Evolutionary conservation across 92 coral and sea anemone species (phyloP), one percentile per base, ranked within the genome.

Genomic region (Palythoa caribaeorum): DNA sequence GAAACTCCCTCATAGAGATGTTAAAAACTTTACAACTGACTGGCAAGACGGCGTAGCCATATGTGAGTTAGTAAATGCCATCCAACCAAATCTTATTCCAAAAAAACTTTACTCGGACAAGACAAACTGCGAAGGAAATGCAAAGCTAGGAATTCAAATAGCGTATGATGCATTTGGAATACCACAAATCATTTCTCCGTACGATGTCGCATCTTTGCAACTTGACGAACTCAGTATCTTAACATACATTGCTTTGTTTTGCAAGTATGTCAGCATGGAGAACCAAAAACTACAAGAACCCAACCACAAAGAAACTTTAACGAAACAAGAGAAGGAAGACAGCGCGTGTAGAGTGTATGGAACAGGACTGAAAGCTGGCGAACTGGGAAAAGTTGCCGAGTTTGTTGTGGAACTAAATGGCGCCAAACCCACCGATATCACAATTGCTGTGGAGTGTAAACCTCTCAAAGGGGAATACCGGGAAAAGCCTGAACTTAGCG

Each of bases 401-500:
- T 97, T 95, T 71, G 91, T 92, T 20, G 95, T 97, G 15, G 95
- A 97, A 80, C 87, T 97, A 3, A 94, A 97, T 69, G 98, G 98
- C 68, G 98, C 98, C 10, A 97, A 95, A 72, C 94, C 99, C 37
- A 94, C 96, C 2, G 99, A 97, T 38, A 93, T 97, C 51, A 97
- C 99, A 13, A 96, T 95, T 13, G 98, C 99, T 19, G 96, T 97
- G 72, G 99, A 97, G 92, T 95, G 94, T 80, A 97, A 97, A 85
- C 97, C 99, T 0, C 53, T 91, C 50, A 88, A 79, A 21, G 94
- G 94, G 47, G 96, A 93, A 12, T 88, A 77, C 63, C 94, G 94
- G 44, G 94, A 95, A 11, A 97, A 95, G 48, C 99, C 99, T 2
- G 97, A 97, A 47, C 81, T 97, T 11, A 92, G 90, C 74, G 99